Conservation (phyloP, 2,797 vertebrate species). For the Brotula barbata region DNA sequence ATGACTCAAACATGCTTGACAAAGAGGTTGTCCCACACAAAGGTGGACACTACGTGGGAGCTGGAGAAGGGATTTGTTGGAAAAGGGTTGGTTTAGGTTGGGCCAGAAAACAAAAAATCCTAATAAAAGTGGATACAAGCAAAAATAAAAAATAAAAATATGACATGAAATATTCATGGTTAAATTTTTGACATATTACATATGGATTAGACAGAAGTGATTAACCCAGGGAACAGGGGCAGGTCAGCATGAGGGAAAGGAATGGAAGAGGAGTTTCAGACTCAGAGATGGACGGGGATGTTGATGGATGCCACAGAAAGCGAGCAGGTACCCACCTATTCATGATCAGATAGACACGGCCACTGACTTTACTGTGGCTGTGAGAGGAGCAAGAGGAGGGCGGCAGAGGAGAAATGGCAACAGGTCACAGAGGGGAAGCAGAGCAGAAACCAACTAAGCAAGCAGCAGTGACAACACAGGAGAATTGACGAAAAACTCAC, state of each 20-base stretch:
- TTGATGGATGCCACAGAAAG: slow-evolving; percentile 69
- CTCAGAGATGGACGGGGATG: slow-evolving; percentile 42
- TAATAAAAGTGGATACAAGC: slow-evolving; percentile 58
- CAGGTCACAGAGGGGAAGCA: slow-evolving; percentile 63
- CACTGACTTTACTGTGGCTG: slow-evolving; percentile 99
- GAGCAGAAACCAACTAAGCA: slow-evolving; percentile 31
- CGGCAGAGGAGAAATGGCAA: slow-evolving; percentile 74
- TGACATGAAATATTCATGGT: slow-evolving; percentile 12
- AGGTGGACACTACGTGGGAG: slow-evolving; percentile 17
- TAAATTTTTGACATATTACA: too few relatives aligned
- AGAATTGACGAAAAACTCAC: slow-evolving; percentile 24
- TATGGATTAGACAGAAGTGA: slow-evolving; percentile 9
- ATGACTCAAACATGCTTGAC: slow-evolving; percentile 60
- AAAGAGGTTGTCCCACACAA: slow-evolving; percentile 2
- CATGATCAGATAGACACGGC: slow-evolving; percentile 97
- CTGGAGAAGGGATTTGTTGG: slow-evolving; percentile 7
- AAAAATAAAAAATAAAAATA: slow-evolving; percentile 54
- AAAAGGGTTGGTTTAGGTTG: not conserved
- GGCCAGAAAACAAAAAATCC: slow-evolving; percentile 5
- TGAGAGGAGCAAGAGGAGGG: slow-evolving; percentile 73
- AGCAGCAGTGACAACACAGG: slow-evolving; percentile 15
- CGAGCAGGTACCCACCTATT: slow-evolving; percentile 95
- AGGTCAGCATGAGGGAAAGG: not conserved
- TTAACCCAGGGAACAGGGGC: not conserved
- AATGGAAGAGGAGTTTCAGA: slow-evolving; percentile 24